A percentile compares a stretch with the other conserved stretches of the same genome.
These are phyloP conservation scores for Agrochola macilenta DNA, from an alignment of 2,888 invertebrate species.

Conservation along the genomic window DNA sequence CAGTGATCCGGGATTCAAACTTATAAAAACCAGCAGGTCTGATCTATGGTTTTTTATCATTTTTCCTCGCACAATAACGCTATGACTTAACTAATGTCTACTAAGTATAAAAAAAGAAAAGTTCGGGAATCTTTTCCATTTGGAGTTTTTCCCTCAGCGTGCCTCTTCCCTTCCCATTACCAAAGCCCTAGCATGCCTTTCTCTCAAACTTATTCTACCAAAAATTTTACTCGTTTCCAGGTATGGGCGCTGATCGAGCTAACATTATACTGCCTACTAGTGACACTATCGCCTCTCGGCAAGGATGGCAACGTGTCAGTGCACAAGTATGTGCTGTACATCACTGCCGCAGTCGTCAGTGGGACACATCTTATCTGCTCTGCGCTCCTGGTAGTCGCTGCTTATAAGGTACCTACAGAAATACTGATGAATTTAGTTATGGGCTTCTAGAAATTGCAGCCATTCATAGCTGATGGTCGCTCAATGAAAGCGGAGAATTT, in stretches of 20 bases:
- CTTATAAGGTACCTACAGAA: slow-evolving; percentile 68
- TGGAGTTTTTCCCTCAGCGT: background rate
- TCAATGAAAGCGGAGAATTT: background rate
- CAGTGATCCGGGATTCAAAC: background rate
- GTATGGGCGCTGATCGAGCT: slow-evolving; percentile 84
- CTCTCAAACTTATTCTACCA: background rate
- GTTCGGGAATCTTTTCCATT: background rate
- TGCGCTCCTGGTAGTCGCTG: slow-evolving; percentile 82
- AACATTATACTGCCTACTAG: slow-evolving; percentile 78
- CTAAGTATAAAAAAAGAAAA: background rate
- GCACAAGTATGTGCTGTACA: slow-evolving; percentile 77
- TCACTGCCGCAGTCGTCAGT: slow-evolving; percentile 80
- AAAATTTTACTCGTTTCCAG: slow-evolving; percentile 67
- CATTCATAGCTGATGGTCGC: background rate
- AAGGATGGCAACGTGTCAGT: slow-evolving; percentile 76
- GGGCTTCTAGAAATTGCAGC: background rate
- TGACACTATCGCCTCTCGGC: slow-evolving; percentile 82
- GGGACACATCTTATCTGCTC: slow-evolving; percentile 82
- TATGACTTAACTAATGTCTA: too few species aligned
- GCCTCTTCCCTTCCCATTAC: background rate
- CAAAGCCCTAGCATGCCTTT: background rate
- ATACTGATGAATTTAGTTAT: background rate
- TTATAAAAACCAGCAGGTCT: background rate
- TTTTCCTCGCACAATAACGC: background rate
- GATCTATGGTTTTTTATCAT: background rate